Conservation (phyloP, 2,797 vertebrate species). For the Astyanax mexicanus region DNA sequence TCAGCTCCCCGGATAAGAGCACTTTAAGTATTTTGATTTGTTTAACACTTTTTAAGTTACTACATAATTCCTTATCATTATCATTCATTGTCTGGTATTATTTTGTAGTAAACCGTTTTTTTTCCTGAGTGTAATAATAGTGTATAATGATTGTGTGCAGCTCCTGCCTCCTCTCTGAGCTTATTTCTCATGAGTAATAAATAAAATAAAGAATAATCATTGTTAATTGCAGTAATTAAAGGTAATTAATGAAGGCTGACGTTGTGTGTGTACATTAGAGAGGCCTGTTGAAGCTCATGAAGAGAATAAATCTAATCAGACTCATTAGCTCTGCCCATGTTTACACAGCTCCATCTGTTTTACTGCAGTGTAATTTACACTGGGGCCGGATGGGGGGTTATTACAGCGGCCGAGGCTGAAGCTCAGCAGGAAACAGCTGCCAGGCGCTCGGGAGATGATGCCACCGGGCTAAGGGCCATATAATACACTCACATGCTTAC, state of each 20-base stretch:
- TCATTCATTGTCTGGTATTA: too few species aligned
- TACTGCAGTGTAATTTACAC: conserved; percentile 32
- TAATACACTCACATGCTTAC: conserved; percentile 9
- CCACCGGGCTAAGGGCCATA: conserved; percentile 12
- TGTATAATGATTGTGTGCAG: background rate
- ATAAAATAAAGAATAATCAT: background rate
- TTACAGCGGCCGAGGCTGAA: conserved; percentile 20
- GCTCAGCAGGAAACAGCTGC: conserved; percentile 56
- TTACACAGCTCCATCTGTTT: conserved; percentile 32
- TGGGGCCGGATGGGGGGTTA: conserved; percentile 52
- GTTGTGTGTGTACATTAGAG: background rate
- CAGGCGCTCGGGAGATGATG: conserved; percentile 44
- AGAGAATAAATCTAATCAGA: conserved; percentile 36
- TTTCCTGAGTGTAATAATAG: background rate
- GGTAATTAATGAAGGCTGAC: background rate
- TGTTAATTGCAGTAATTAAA: background rate
- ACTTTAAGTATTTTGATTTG: too few species aligned
- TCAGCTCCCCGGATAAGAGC: too few species aligned
- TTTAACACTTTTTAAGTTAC: too few species aligned
- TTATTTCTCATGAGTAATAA: background rate
- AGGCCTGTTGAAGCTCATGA: conserved; percentile 26
- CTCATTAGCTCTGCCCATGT: conserved; percentile 40
- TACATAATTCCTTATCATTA: too few species aligned
- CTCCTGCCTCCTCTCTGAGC: background rate
- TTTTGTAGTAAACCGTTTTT: too few species aligned